Conservation (phyloP, 2,113 vertebrate genomes). For the Pipa parva region DNA sequence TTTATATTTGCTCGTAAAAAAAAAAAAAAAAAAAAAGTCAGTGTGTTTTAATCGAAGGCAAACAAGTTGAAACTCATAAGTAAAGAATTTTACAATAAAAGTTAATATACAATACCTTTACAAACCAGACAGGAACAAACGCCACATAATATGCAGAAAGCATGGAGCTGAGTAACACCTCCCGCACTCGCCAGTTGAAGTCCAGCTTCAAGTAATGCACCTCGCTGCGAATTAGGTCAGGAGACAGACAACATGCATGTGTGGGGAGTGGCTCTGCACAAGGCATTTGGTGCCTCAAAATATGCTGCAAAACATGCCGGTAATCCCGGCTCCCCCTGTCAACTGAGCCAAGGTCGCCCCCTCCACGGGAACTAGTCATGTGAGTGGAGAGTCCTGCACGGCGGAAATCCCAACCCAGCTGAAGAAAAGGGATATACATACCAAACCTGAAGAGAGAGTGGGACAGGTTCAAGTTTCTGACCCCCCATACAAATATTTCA, state of each 20-base stretch:
- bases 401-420: slow-evolving; percentile 83
- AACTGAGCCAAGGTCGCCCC: slow-evolving; percentile 53
- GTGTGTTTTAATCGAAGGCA: too few relatives aligned
- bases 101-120: slow-evolving; percentile 96
- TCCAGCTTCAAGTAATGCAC: slow-evolving; percentile 96
- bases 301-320: slow-evolving; percentile 85
- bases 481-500: too few relatives aligned
- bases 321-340: slow-evolving; percentile 75
- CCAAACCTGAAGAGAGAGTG: slow-evolving; percentile 72
- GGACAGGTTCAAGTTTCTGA: too few relatives aligned
- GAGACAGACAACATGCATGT: slow-evolving; percentile 95
- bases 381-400: slow-evolving; percentile 73
- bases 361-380: slow-evolving; percentile 80
- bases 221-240: slow-evolving; percentile 91
- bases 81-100: too few relatives aligned
- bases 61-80: too few relatives aligned
- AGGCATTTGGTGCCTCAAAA: slow-evolving; percentile 92
- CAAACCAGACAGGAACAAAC: slow-evolving; percentile 96
- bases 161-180: slow-evolving; percentile 97
- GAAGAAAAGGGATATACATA: slow-evolving; percentile 96
- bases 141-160: slow-evolving; percentile 97
- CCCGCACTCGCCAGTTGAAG: slow-evolving; percentile 98
- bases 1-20: too few relatives aligned
- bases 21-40: too few relatives aligned
- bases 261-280: slow-evolving; percentile 87